Percentiles rank a stretch among this genome's conserved stretches.
Conservation (phyloP, 2,888 invertebrate species). For the Zaprionus lineosus region DNA sequence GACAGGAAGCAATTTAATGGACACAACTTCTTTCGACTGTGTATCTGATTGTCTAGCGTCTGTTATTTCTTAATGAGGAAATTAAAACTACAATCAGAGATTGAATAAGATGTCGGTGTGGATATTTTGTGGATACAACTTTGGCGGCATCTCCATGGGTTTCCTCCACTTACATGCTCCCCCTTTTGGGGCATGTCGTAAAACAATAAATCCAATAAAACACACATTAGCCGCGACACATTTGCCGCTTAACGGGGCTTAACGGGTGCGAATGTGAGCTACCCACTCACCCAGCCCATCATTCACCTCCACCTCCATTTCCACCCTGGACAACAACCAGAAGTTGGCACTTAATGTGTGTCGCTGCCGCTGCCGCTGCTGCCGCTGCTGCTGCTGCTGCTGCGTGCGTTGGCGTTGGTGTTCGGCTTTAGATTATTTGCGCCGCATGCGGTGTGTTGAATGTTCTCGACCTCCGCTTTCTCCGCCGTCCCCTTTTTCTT, state of each 20-base stretch:
- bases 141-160: too few relatives aligned
- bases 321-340: conserved; percentile 31
- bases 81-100: conserved; percentile 24
- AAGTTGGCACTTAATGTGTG: conserved; percentile 28
- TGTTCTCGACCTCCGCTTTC: not conserved
- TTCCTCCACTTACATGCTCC: too few relatives aligned
- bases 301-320: not conserved
- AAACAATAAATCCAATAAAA: conserved; percentile 69
- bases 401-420: not conserved
- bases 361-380: conserved; percentile 24
- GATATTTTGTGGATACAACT: conserved; percentile 31
- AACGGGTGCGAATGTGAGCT: conserved; percentile 40
- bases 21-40: conserved; percentile 16
- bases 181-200: conserved; percentile 43
- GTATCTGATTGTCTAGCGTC: not conserved
- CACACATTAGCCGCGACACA: conserved; percentile 69
- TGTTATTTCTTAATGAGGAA: conserved; percentile 34
- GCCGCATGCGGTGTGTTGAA: conserved; percentile 52
- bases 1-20: conserved; percentile 50
- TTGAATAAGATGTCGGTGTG: not conserved
- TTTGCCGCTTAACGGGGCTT: conserved; percentile 67
- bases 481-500: too few relatives aligned
- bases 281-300: not conserved
- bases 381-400: too few relatives aligned
- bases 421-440: conserved; percentile 51